Conservation (phyloP, 2,113 vertebrate genomes). For the Neolamprologus hecqui region DNA sequence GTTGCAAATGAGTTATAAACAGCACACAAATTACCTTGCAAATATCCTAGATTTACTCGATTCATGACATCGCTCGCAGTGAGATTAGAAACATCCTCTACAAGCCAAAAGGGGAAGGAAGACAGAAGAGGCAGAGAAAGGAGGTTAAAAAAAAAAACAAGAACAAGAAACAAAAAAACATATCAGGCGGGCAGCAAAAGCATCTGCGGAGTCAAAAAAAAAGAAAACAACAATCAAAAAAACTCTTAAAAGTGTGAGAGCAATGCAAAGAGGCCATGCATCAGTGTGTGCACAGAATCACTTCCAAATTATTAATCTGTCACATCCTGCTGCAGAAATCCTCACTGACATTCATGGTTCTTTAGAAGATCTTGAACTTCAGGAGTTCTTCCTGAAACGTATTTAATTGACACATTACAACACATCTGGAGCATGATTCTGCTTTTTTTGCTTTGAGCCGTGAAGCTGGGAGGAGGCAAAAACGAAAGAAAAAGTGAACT, state of each 20-base stretch:
- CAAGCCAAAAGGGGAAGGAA: constrained; percentile 73
- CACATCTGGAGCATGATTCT: constrained; percentile 40
- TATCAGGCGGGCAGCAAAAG: constrained; percentile 49
- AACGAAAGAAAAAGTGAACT: not conserved
- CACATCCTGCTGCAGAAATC: not conserved
- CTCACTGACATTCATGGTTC: constrained; percentile 16
- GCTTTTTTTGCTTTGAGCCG: not conserved
- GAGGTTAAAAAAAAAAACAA: not conserved
- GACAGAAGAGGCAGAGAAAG: constrained; percentile 68
- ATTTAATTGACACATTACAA: constrained; percentile 10
- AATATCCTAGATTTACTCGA: constrained; percentile 99
- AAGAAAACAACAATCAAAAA: not conserved
- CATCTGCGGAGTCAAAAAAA: constrained; percentile 12
- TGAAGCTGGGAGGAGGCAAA: constrained; percentile 21
- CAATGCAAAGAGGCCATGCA: constrained; percentile 45
- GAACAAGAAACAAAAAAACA: not conserved
- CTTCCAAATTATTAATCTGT: constrained; percentile 20
- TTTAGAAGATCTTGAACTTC: constrained; percentile 16
- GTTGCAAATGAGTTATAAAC: constrained; percentile 15
- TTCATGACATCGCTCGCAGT: constrained; percentile 99
- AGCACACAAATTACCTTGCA: constrained; percentile 88
- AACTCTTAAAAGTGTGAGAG: constrained; percentile 1
- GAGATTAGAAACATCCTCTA: constrained; percentile 99
- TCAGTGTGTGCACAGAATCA: constrained; percentile 34
- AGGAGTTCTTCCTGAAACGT: constrained; percentile 28